Evolutionary conservation across 2,113 vertebrate species (phyloP).

Genomic region (Grantiella picta): DNA sequence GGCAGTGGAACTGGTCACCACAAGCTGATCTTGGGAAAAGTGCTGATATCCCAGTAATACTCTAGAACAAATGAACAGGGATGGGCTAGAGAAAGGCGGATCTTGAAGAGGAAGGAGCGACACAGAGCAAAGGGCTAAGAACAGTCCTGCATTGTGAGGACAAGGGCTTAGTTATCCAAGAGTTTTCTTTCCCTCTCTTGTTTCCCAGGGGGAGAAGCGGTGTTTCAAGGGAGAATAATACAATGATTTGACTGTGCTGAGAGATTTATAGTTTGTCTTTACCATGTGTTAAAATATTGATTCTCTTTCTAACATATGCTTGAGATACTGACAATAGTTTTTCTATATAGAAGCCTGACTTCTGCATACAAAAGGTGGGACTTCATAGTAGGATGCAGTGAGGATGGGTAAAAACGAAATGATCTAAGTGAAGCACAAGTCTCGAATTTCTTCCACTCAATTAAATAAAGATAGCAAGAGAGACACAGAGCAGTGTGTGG

Average conservation of each 20-base stretch:
- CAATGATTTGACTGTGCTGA: constrained; percentile 40
- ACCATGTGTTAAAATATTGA: constrained; percentile 50
- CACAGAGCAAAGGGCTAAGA: background rate
- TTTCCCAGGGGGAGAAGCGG: background rate
- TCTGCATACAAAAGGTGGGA: constrained; percentile 6
- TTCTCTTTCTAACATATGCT: constrained; percentile 33
- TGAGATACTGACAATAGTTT: background rate
- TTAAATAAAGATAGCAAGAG: constrained; percentile 57
- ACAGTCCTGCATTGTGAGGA: constrained; percentile 35
- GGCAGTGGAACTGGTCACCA: background rate
- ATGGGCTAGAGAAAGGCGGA: background rate
- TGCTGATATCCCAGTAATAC: background rate
- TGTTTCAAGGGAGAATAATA: constrained; percentile 33
- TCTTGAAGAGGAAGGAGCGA: background rate
- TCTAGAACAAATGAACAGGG: background rate
- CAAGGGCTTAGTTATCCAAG: constrained; percentile 34
- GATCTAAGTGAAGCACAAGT: background rate
- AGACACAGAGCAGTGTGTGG: constrained; percentile 15
- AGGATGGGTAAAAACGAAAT: constrained; percentile 29
- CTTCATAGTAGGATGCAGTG: background rate
- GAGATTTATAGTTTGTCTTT: constrained; percentile 34
- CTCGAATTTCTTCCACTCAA: constrained; percentile 47
- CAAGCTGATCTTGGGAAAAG: background rate
- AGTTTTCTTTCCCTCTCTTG: constrained; percentile 48
- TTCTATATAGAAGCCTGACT: background rate